These are phyloP conservation scores for Sisyra nigra DNA, from an alignment of 2,888 invertebrate species.

Conservation along the genomic window DNA sequence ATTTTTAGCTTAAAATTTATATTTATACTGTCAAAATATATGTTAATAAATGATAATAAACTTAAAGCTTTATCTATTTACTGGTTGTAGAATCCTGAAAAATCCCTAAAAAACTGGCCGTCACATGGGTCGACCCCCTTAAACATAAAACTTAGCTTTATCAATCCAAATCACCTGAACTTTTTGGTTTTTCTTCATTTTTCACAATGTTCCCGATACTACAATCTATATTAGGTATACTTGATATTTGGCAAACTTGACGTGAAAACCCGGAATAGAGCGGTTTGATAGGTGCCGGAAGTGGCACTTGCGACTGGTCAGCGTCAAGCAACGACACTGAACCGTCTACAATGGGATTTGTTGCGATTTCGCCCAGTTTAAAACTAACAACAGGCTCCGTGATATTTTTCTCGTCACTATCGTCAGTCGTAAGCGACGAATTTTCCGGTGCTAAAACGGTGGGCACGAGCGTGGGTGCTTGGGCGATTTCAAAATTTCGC, in stretches of 20 bases:
- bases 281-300: constrained; percentile 12
- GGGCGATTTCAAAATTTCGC: constrained; percentile 19
- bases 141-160: no score
- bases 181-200: no score
- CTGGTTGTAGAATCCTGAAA: no score
- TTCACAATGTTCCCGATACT: constrained; percentile 16
- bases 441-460: not conserved
- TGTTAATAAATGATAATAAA: no score
- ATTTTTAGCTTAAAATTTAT: no score
- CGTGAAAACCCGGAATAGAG: constrained; percentile 44
- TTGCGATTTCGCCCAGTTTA: constrained; percentile 2
- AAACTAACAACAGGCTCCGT: not conserved
- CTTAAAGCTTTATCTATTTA: no score
- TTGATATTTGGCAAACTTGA: constrained; percentile 42
- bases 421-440: not conserved
- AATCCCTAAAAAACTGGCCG: no score
- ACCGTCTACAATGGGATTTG: not conserved
- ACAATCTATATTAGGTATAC: constrained; percentile 44
- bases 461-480: constrained; percentile 16
- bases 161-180: no score
- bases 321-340: constrained; percentile 4
- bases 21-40: no score
- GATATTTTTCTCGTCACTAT: not conserved
- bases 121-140: no score
- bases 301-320: constrained; percentile 1